Base-by-base conservation (phyloP, 2,888 invertebrate species). In the Polia nebulosa region DNA sequence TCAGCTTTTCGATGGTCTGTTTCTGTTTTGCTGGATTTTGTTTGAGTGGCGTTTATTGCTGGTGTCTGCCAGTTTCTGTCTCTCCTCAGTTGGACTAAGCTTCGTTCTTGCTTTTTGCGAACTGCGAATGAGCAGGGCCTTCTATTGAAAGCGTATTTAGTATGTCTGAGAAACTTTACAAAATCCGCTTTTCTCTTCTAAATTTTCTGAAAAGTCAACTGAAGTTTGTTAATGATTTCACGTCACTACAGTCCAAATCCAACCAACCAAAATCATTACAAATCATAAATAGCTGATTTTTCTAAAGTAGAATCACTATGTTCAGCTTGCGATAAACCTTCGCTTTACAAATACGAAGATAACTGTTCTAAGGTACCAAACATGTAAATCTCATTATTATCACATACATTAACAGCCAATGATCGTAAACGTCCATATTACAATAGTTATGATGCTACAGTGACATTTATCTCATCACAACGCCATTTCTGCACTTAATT, bases 1-100 rank as follows among this genome's bases (percentile, higher is more conserved):
- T 72, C 57, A 55, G 58, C 70, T 65, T 72, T 78, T 59, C 41
- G n/a, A 62, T 72, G 73, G 73, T 70, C 71, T 78, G 76, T 68
- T 69, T 76, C 66, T 58, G 55, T 65, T 65, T 72, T 59, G 3
- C 15, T 53, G 25, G 36, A 59, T 59, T 71, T 53, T 72, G 20
- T 45, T 49, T 47, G 20, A 20, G n/a, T 0, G 8, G 17, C n/a
- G 3, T 32, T 39, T 52, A 53, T 55, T 11, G 0, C 13, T 39
- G 49, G 13, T 36, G 5, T 44, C 34, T 62, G 32, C 34, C 34
- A 22, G 44, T 55, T 55, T 52, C 11, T 52, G 56, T 22, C 36
- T 41, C 32, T 34, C 15, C 41, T 58, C 17, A 41, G 17, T 29
- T 32, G 34, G 0, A 29, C 15, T 22, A 17, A 27, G 41, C 25